Percentiles rank a stretch among this genome's conserved stretches.
phyloP scores from a whole-genome alignment of 2,888 invertebrate species.

The Synanthedon tipuliformis region DNA sequence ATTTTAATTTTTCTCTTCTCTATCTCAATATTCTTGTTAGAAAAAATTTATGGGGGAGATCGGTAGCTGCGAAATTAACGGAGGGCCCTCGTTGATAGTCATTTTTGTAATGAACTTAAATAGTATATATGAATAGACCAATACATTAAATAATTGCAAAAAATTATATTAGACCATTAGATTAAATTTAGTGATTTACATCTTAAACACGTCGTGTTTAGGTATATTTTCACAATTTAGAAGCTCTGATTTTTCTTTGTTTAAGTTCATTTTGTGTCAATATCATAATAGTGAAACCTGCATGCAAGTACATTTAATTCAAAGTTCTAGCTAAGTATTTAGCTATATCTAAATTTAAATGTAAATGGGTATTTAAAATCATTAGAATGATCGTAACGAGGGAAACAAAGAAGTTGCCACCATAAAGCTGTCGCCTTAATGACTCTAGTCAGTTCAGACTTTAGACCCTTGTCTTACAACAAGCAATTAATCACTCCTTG shows the following conservation, averaged over 20 bases:
- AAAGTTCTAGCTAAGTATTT: too few relatives aligned
- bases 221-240: too few relatives aligned
- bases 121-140: neutral
- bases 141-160: neutral
- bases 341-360: too few relatives aligned
- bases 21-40: slow-evolving; percentile 37
- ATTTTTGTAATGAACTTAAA: neutral
- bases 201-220: too few relatives aligned
- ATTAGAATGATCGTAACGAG: slow-evolving; percentile 3
- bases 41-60: slow-evolving; percentile 22
- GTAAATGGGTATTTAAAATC: neutral
- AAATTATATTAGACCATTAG: too few relatives aligned
- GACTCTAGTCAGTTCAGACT: slow-evolving; percentile 20
- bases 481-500: slow-evolving; percentile 36
- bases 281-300: too few relatives aligned
- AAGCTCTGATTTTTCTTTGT: too few relatives aligned
- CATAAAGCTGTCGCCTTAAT: slow-evolving; percentile 31
- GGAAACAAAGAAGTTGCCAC: slow-evolving; percentile 23
- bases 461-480: slow-evolving; percentile 35
- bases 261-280: too few relatives aligned
- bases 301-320: too few relatives aligned
- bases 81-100: neutral
- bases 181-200: too few relatives aligned
- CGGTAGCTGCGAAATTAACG: slow-evolving; percentile 44
- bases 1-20: slow-evolving; percentile 43